A percentile compares a stretch with the other conserved stretches of the same genome.
These are phyloP conservation scores for Kryphioiulus occultus DNA, from an alignment of 2,888 invertebrate species.

Conservation along the genomic window DNA sequence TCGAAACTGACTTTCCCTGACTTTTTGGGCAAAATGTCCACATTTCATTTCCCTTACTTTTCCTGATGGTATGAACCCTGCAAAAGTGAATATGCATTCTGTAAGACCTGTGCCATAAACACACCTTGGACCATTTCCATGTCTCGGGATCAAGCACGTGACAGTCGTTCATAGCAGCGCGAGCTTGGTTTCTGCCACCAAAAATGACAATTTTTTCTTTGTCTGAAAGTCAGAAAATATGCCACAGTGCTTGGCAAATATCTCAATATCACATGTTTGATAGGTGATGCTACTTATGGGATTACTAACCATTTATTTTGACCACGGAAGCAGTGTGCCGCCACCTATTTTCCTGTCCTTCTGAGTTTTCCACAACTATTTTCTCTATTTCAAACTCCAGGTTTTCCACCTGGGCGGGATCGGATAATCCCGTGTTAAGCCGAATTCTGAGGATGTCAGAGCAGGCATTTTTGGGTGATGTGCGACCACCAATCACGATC, in stretches of 20 bases:
- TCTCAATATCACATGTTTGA: no score
- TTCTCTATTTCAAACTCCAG: background rate
- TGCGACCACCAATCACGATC: constrained; percentile 62
- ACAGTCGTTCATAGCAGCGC: constrained; percentile 58
- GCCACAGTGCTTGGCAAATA: no score
- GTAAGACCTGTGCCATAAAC: background rate
- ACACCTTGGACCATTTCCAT: constrained; percentile 56
- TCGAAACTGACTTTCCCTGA: no score
- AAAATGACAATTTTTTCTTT: constrained; percentile 59
- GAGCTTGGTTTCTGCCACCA: constrained; percentile 60
- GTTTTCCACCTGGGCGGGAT: background rate
- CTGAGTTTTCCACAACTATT: background rate
- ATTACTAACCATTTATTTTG: constrained; percentile 54
- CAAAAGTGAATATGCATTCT: background rate
- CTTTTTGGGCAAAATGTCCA: no score
- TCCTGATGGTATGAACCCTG: no score
- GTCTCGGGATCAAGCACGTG: constrained; percentile 57
- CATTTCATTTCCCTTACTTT: no score
- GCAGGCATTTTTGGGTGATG: constrained; percentile 59
- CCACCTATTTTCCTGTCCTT: constrained; percentile 59
- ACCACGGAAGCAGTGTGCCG: constrained; percentile 60
- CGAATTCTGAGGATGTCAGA: constrained; percentile 52
- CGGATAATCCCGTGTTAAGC: background rate
- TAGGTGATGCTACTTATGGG: no score
- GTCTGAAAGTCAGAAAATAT: constrained; percentile 54